Evolutionary conservation across 1,140 invertebrate genomes (phyloP).

Genomic region (Hylaeus anthracinus): DNA sequence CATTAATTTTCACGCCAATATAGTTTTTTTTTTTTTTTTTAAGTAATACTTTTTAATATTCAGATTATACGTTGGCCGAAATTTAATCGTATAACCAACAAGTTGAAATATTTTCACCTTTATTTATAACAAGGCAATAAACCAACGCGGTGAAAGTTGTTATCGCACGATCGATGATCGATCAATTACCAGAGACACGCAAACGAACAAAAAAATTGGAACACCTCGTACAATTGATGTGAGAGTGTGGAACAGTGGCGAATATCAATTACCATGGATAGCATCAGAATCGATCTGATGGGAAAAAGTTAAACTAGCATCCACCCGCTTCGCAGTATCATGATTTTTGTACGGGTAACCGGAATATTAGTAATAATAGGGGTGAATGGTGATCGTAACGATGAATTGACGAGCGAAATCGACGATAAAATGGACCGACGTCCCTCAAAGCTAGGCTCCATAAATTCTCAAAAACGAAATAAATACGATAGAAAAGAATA

Average conservation of each 20-base stretch:
- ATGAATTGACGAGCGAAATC: background rate
- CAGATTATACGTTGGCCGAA: too few species aligned
- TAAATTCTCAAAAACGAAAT: too few species aligned
- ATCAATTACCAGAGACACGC: background rate
- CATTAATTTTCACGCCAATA: too few species aligned
- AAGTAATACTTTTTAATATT: too few species aligned
- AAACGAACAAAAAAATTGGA: background rate
- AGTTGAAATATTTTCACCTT: background rate
- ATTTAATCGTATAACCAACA: background rate
- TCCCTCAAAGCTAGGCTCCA: too few species aligned
- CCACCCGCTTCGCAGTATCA: background rate
- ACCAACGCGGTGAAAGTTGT: background rate
- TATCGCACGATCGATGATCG: background rate
- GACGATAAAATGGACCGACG: background rate
- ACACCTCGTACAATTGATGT: background rate
- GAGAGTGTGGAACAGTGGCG: background rate
- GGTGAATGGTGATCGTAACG: background rate
- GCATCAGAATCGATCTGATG: background rate
- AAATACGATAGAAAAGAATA: too few species aligned
- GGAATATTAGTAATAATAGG: background rate
- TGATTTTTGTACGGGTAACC: background rate
- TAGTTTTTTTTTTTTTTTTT: too few species aligned
- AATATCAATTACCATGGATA: background rate
- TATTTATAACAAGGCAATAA: background rate
- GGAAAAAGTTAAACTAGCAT: background rate